These are phyloP conservation scores for Listrodromus nycthemerus DNA, from an alignment of 2,888 invertebrate genomes.

Conservation along the genomic window DNA sequence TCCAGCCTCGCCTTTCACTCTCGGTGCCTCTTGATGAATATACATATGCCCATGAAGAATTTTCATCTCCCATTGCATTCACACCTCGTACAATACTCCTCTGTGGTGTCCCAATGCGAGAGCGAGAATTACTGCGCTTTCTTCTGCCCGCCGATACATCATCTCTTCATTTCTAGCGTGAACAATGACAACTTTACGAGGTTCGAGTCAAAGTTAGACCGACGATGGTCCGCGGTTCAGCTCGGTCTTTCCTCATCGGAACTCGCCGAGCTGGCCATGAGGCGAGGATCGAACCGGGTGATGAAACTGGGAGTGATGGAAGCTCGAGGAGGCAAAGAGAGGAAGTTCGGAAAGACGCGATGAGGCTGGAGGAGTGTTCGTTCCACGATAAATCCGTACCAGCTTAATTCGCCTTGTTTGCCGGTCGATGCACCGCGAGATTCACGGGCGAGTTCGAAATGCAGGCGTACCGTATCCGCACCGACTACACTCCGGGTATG, in stretches of 20 bases:
- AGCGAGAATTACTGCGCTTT: constrained; percentile 25
- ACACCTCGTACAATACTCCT: constrained; percentile 64
- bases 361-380: constrained; percentile 67
- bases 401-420: constrained; percentile 72
- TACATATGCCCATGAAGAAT: not conserved
- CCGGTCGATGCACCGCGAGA: constrained; percentile 56
- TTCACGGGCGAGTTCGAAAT: constrained; percentile 23
- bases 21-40: not conserved
- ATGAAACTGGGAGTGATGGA: constrained; percentile 7
- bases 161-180: constrained; percentile 69
- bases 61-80: constrained; percentile 71
- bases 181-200: constrained; percentile 79
- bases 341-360: constrained; percentile 32
- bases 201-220: constrained; percentile 69
- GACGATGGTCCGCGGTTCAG: constrained; percentile 43
- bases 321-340: constrained; percentile 30
- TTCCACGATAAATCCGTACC: constrained; percentile 74
- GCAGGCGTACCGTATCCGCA: constrained; percentile 33
- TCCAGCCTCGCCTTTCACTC: constrained; percentile 39
- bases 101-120: constrained; percentile 7
- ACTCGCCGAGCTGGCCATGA: constrained; percentile 45
- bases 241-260: constrained; percentile 49
- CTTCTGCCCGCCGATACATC: constrained; percentile 19
- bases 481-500: constrained; percentile 8
- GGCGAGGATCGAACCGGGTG: constrained; percentile 1